Percentiles rank a stretch among this genome's conserved stretches.
These are phyloP conservation scores for Papilio elwesi DNA, from an alignment of 2,888 invertebrate genomes.

Conservation along the genomic window DNA sequence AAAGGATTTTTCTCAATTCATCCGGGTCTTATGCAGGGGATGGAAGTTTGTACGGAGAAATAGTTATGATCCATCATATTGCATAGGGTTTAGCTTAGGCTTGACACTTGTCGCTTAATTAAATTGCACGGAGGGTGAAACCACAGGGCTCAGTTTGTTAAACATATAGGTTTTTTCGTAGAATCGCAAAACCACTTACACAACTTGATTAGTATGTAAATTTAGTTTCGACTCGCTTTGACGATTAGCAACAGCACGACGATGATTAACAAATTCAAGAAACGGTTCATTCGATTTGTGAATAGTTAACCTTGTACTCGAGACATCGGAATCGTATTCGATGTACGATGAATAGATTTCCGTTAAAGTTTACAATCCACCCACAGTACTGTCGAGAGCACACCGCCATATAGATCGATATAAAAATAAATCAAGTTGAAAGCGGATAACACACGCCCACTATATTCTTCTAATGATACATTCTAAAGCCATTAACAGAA, in stretches of 20 bases:
- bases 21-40: too few species aligned
- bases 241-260: constrained; percentile 12
- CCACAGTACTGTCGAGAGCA: constrained; percentile 60
- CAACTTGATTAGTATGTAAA: constrained; percentile 13
- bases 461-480: constrained; percentile 38
- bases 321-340: constrained; percentile 66
- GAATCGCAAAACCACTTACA: background rate
- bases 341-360: constrained; percentile 69
- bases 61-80: too few species aligned
- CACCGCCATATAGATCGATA: constrained; percentile 55
- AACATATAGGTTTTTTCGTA: background rate
- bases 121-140: too few species aligned
- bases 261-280: constrained; percentile 41
- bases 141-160: too few species aligned
- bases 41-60: too few species aligned
- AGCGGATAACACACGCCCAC: constrained; percentile 46
- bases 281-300: constrained; percentile 72
- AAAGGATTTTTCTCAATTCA: too few species aligned
- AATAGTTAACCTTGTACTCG: constrained; percentile 72
- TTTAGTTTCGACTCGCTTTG: background rate
- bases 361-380: constrained; percentile 71
- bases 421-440: constrained; percentile 53
- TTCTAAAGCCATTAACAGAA: constrained; percentile 31
- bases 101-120: background rate
- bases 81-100: too few species aligned